A percentile compares a stretch with the other conserved stretches of the same genome.
phyloP scores from a whole-genome alignment of 1,140 invertebrate species.

The Galleria mellonella region DNA sequence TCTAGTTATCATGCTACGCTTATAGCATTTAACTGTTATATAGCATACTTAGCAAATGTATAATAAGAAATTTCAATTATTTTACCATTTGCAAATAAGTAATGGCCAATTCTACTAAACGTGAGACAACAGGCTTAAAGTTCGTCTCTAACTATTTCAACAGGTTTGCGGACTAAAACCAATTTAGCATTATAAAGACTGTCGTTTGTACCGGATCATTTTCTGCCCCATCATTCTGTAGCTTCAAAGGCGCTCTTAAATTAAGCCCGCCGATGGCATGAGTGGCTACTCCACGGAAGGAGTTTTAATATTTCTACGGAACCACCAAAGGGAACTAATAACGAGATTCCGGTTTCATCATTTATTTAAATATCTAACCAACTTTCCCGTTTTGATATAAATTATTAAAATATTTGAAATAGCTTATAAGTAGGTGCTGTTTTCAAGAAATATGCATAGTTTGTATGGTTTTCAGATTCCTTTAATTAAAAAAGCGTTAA shows the following conservation, averaged over 20 bases:
- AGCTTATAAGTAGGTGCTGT: neutral
- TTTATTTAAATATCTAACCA: too few relatives aligned
- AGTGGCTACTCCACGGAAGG: constrained; percentile 20
- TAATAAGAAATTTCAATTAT: too few relatives aligned
- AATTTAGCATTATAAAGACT: constrained; percentile 32
- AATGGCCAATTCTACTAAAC: too few relatives aligned
- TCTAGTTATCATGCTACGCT: too few relatives aligned
- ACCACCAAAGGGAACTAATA: neutral
- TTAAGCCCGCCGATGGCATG: constrained; percentile 22
- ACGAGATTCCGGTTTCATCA: neutral
- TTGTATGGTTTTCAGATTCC: too few relatives aligned
- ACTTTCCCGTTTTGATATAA: neutral
- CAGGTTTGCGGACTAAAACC: constrained; percentile 26
- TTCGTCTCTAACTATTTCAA: constrained; percentile 15
- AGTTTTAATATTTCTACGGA: constrained; percentile 15
- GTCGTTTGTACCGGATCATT: constrained; percentile 27
- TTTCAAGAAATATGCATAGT: too few relatives aligned
- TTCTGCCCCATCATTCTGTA: constrained; percentile 31
- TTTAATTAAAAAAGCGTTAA: too few relatives aligned
- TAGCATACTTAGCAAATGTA: too few relatives aligned
- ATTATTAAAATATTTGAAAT: constrained; percentile 9
- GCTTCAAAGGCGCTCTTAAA: constrained; percentile 34
- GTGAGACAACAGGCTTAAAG: too few relatives aligned
- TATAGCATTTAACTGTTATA: too few relatives aligned
- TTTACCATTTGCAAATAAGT: too few relatives aligned